Evolutionary conservation across 2,888 invertebrate genomes (phyloP).

Genomic region (Ptilodon capucinus): DNA sequence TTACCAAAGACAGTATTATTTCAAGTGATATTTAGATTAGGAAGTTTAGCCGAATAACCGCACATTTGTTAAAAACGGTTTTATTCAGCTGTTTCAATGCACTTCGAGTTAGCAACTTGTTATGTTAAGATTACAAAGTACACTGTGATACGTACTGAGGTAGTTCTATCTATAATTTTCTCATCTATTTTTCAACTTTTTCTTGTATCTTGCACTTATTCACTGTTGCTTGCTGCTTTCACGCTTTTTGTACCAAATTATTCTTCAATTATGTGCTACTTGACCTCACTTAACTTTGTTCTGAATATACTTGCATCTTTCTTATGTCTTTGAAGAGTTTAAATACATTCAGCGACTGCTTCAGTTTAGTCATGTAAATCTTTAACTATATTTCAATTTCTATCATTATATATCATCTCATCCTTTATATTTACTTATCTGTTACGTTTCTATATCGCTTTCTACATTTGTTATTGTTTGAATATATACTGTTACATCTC

Average conservation of each 20-base stretch:
- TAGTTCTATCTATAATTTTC: conserved; percentile 42
- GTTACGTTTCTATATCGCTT: conserved; percentile 6
- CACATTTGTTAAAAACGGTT: conserved; percentile 80
- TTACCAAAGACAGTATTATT: conserved; percentile 81
- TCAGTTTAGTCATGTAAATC: conserved; percentile 11
- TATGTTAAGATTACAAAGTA: conserved; percentile 57
- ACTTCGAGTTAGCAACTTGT: conserved; percentile 60
- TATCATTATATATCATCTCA: conserved; percentile 2
- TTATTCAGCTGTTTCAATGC: conserved; percentile 60
- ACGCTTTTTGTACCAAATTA: conserved; percentile 11
- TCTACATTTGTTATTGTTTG: conserved; percentile 16
- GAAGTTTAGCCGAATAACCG: conserved; percentile 66
- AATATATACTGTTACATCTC: conserved; percentile 35
- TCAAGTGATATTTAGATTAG: conserved; percentile 54
- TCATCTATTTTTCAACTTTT: conserved; percentile 13
- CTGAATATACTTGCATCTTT: conserved; percentile 3
- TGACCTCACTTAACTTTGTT: neutral
- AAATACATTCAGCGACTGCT: conserved; percentile 8
- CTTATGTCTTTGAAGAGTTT: neutral
- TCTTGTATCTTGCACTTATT: conserved; percentile 12
- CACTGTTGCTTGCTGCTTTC: conserved; percentile 24
- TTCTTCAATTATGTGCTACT: neutral
- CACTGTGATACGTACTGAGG: conserved; percentile 77
- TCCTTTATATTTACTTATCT: conserved; percentile 2
- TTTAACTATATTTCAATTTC: conserved; percentile 4